Base-by-base conservation (phyloP, 2,797 vertebrate species). In the Myotis findleyi region DNA sequence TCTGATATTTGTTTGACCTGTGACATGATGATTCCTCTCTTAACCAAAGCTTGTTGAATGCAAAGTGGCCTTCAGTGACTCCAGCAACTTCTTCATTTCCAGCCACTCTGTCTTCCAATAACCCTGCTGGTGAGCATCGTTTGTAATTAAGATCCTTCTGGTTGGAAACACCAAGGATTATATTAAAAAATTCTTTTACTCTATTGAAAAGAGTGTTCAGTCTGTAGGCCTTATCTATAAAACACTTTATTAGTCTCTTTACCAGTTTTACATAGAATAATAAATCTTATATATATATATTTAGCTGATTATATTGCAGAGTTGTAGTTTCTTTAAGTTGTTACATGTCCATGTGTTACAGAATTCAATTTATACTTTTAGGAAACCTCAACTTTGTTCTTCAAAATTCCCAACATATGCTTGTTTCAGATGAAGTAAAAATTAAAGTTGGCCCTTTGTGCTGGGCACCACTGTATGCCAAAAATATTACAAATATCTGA, bases 141-240 rank as follows among this genome's bases (percentile, higher is more conserved):
- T 79, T 69, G 4, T 81, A 72, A 89, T 91, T 84, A 89, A 87
- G 68, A 71, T 23, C 6, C 30, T 72, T 94, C 71, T 91, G 55
- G 51, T 57, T 59, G 30, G 13, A 62, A 93, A 84, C 38, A 55
- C 18, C 27, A 69, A 64, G 68, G 12, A 36, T 82, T 87, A 79
- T 44, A 73, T 66, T 89, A 83, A 93, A 91, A 72, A 80, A 13
- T 33, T 47, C 0, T 77, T 51, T 62, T 20, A 23, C 25, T 82
- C 23, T 47, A 21, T 30, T 81, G 23, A 82, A 71, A n/a, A 93
- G 3, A 89, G 30, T 47, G 38, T 87, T 95, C 62, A 66, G 73
- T 64, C 59, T 53, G 25, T 71, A 73, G 13, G 25, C 51, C 55
- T 83, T 71, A 83, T 88, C 69, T 88, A 62, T 59, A 68, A 62